phyloP scores from a whole-genome alignment of 1,140 invertebrate genomes.

The Saccostrea cuccullata region DNA sequence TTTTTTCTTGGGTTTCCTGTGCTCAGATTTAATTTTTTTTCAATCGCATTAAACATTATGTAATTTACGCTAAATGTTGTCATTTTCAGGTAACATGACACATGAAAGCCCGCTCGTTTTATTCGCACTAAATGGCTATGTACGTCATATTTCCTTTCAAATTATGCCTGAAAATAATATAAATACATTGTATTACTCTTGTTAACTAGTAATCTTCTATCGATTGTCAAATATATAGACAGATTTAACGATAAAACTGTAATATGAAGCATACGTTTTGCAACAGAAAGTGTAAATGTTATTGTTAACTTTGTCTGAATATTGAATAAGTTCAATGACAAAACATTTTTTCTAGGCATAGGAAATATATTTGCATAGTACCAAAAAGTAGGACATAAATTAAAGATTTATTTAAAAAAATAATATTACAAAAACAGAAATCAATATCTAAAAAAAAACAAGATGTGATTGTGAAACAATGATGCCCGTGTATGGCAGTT shows the following conservation, averaged over 20 bases:
- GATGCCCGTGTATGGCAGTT: no score
- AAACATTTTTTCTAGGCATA: not conserved
- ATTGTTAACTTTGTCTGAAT: not conserved
- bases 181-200: constrained; percentile 18
- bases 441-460: not conserved
- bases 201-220: not conserved
- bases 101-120: constrained; percentile 18
- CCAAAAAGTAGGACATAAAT: no score
- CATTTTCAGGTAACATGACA: constrained; percentile 33
- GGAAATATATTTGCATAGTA: not conserved
- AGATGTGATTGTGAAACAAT: no score
- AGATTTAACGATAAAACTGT: not conserved
- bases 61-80: constrained; percentile 38
- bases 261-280: constrained; percentile 15
- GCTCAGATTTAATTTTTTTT: constrained; percentile 35
- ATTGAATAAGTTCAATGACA: not conserved
- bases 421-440: no score
- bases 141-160: constrained; percentile 36
- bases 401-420: no score
- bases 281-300: not conserved
- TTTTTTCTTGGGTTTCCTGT: constrained; percentile 31
- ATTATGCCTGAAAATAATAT: constrained; percentile 33
- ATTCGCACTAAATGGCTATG: constrained; percentile 23
- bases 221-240: not conserved
- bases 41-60: constrained; percentile 37